Evolutionary conservation across 2,797 vertebrate species (phyloP).

Genomic region (Hoplostethus atlanticus): DNA sequence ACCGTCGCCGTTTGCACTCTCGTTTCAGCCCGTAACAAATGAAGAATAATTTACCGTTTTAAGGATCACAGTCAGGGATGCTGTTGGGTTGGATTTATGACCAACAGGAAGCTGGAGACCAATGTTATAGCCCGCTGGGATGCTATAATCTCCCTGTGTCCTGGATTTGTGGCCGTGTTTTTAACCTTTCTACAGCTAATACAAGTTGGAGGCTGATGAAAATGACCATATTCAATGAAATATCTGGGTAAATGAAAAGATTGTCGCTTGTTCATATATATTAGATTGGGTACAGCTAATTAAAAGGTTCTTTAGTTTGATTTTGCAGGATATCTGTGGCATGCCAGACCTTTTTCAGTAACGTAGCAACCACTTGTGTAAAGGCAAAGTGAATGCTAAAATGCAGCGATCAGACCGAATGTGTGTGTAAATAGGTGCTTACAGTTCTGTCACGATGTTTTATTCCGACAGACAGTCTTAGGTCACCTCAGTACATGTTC

Average conservation of each 20-base stretch:
- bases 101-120: slow-evolving; percentile 62
- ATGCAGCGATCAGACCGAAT: slow-evolving; percentile 15
- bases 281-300: neutral
- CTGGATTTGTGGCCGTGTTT: slow-evolving; percentile 53
- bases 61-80: slow-evolving; percentile 55
- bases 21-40: slow-evolving; percentile 66
- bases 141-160: slow-evolving; percentile 56
- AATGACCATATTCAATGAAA: neutral
- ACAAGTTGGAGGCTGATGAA: slow-evolving; percentile 2
- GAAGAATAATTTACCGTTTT: slow-evolving; percentile 68
- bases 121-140: slow-evolving; percentile 64
- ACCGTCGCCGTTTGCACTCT: slow-evolving; percentile 64
- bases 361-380: neutral
- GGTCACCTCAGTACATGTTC: slow-evolving; percentile 71
- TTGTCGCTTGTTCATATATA: neutral
- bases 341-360: neutral
- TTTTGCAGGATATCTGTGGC: neutral
- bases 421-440: slow-evolving; percentile 47
- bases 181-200: slow-evolving; percentile 53
- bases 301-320: neutral
- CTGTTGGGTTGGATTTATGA: slow-evolving; percentile 66
- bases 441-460: slow-evolving; percentile 63
- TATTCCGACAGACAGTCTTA: slow-evolving; percentile 50
- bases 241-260: neutral
- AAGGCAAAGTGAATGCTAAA: slow-evolving; percentile 9